phyloP scores from a whole-genome alignment of 2,797 vertebrate species.

The Cyclura pinguis region DNA sequence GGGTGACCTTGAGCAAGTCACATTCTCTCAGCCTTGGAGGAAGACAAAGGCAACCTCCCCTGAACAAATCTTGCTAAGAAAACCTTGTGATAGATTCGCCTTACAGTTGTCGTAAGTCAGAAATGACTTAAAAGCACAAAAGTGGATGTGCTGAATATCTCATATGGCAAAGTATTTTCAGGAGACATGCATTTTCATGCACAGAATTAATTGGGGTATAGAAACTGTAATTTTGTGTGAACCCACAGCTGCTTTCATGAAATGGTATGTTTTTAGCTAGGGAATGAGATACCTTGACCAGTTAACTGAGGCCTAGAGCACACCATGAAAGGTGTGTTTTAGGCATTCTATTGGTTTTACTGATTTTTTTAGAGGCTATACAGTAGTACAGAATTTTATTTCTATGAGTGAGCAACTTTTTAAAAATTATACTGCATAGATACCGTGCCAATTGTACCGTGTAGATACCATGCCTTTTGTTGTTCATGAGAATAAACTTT shows the following conservation, averaged over 20 bases:
- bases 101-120: no score
- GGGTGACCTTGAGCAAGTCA: no score
- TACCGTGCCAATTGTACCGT: neutral
- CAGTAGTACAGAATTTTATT: no score
- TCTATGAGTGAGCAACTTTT: no score
- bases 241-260: neutral
- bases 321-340: neutral
- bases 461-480: neutral
- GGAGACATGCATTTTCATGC: neutral
- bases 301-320: neutral
- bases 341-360: neutral
- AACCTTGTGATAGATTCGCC: no score
- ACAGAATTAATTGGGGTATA: neutral
- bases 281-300: no score
- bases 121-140: no score
- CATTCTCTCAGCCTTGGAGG: no score
- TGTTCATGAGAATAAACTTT: neutral
- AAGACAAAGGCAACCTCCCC: no score
- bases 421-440: neutral
- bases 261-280: neutral
- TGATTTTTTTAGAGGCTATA: neutral
- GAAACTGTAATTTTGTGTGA: neutral
- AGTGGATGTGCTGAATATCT: neutral
- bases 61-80: no score
- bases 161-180: neutral